A percentile compares a stretch with the other conserved stretches of the same genome.
Conservation (phyloP, 2,797 vertebrate genomes). For the Hydrocynus forskahlii region DNA sequence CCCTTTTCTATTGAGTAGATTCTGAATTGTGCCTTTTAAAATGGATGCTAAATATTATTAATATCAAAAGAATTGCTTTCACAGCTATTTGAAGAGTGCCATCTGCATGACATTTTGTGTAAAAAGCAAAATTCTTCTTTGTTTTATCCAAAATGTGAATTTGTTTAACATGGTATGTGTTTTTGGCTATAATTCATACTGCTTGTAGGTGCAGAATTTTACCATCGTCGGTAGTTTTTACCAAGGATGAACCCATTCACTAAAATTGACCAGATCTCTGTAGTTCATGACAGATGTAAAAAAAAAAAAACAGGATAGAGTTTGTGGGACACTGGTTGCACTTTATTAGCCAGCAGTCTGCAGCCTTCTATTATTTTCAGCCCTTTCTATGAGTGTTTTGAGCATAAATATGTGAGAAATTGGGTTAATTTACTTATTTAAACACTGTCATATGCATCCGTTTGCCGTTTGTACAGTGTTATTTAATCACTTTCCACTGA, state of each 20-base stretch:
- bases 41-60: conserved; percentile 27
- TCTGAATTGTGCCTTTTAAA: conserved; percentile 16
- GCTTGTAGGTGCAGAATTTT: not conserved
- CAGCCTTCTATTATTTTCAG: not conserved
- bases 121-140: not conserved
- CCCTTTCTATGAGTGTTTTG: not conserved
- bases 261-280: not conserved
- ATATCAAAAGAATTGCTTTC: conserved; percentile 1
- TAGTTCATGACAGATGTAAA: not conserved
- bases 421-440: not conserved
- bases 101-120: conserved; percentile 14
- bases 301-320: not conserved
- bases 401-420: not conserved
- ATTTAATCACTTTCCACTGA: not conserved
- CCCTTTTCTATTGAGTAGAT: not conserved
- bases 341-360: not conserved
- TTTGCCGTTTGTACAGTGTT: not conserved
- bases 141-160: not conserved
- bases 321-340: not conserved
- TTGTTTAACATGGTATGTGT: not conserved
- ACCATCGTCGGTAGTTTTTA: not conserved
- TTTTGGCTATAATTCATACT: not conserved
- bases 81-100: conserved; percentile 15
- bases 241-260: not conserved
- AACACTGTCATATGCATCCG: not conserved